Base-by-base conservation (phyloP, 2,797 vertebrate genomes). In the Martes flavigula region DNA sequence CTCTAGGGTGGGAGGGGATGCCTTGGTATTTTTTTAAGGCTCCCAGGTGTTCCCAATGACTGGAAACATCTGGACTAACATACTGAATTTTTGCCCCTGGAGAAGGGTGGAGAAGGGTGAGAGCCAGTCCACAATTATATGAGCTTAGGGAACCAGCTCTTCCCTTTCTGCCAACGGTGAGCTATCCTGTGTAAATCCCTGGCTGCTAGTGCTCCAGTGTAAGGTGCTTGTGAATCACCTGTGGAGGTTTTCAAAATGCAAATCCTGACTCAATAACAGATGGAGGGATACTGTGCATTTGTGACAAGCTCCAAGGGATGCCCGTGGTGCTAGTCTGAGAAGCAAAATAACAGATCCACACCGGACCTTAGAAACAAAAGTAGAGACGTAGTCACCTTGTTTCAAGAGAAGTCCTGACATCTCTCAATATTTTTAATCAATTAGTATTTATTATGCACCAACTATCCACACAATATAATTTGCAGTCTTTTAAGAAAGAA, bases 381-480 rank as follows among this genome's bases (percentile, higher is more conserved):
- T n/a, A 77, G 54, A 68, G 7, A 87, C 72, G 79, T 43, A 79
- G 2, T 78, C 43, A 77, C 9, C 64, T 72, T 79, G 12, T 91
- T 92, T 32, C 10, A 93, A 81, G 15, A 92, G 35, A 82, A 62
- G 17, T 87, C 51, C 62, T 94, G 66, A 83, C n/a, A 40, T n/a
- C 46, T 90, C 68, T 77, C 73, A 75, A 60, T 93, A 66, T 94
- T 88, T 96, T 86, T 56, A 92, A 72, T 85, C 51, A 81, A 35
- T 11, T 78, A 58, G 60, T 90, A 83, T 56, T 60, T 84, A 87
- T 35, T 87, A 62, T 87, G 10, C 7, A 48, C 35, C 58, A 88
- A 43, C 35, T 77, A 27, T 27, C 30, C 35, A 87, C 27, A 88
- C 94, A 95, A 91, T 78, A 40, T 92, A 79, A 82, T 75, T 87